These are phyloP conservation scores for Ia io DNA, from an alignment of 2,113 vertebrate species.

Conservation along the genomic window DNA sequence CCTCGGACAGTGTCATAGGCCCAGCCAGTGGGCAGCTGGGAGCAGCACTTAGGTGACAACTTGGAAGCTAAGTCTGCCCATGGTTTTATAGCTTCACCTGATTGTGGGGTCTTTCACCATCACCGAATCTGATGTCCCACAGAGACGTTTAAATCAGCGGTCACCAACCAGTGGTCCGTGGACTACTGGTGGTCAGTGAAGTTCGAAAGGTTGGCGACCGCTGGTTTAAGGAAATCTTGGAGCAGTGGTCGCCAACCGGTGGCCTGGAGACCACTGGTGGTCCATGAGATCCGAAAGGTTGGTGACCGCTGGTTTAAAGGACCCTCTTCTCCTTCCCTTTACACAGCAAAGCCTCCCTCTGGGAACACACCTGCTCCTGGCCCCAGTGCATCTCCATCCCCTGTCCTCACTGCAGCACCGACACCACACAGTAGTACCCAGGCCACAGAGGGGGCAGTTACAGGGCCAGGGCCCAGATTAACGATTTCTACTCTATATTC, in stretches of 20 bases:
- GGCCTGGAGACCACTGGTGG: no score
- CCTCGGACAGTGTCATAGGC: neutral
- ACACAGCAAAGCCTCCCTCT: neutral
- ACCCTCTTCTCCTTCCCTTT: neutral
- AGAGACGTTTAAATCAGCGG: neutral
- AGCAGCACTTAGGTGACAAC: neutral
- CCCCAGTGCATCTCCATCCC: accelerated
- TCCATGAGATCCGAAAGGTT: no score
- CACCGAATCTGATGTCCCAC: neutral
- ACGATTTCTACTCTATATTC: neutral
- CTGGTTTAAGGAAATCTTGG: no score
- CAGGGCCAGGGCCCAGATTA: neutral
- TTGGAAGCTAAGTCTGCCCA: neutral
- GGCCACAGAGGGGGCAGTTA: neutral
- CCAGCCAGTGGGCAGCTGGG: neutral
- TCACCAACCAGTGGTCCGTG: no score
- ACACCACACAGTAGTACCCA: neutral
- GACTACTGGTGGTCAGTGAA: no score
- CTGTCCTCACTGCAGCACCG: neutral
- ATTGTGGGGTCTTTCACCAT: neutral
- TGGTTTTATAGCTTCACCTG: neutral
- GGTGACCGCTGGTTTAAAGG: neutral
- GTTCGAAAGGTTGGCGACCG: no score
- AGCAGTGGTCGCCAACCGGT: no score
- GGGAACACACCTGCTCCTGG: neutral